These are phyloP conservation scores for Aurelia coerulea DNA, from an alignment of 30 jellyfish, hydroid and myxozoan species.

Conservation along the genomic window DNA sequence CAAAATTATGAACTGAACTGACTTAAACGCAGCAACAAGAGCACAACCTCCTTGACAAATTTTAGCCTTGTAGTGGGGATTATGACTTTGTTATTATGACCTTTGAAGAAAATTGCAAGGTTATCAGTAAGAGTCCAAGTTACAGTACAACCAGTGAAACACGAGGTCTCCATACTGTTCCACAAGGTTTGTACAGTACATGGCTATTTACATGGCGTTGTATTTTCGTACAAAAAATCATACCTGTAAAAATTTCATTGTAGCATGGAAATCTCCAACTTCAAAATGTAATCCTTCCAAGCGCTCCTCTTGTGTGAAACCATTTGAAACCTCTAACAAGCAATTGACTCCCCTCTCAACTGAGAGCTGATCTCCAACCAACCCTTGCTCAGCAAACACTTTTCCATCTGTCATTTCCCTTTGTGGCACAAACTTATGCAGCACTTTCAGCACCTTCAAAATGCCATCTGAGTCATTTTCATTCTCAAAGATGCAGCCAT, in stretches of 20 bases:
- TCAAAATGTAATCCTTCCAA: conserved; percentile 56
- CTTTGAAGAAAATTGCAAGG: conserved; percentile 21
- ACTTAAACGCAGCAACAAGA: too few species aligned
- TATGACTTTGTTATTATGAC: neutral
- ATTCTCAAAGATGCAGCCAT: too few species aligned
- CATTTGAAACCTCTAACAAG: conserved; percentile 33
- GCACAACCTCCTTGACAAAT: too few species aligned
- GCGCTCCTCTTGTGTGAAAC: conserved; percentile 51
- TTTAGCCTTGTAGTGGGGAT: too few species aligned
- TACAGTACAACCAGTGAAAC: too few species aligned
- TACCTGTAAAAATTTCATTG: conserved; percentile 60
- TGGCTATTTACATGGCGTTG: too few species aligned
- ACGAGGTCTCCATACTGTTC: too few species aligned
- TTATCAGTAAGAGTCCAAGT: too few species aligned
- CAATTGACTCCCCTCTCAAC: conserved; percentile 49
- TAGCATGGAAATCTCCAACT: conserved; percentile 60
- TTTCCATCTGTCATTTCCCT: conserved; percentile 1
- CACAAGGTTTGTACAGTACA: too few species aligned
- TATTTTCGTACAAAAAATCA: neutral
- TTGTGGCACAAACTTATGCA: conserved; percentile 50
- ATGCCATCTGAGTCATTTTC: conserved; percentile 73
- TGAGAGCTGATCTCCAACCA: conserved; percentile 56
- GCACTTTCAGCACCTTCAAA: conserved; percentile 9
- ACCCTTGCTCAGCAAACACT: conserved; percentile 16
- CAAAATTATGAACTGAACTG: too few species aligned